These are phyloP conservation scores for Clamator glandarius DNA, from an alignment of 2,797 vertebrate species.

Conservation along the genomic window DNA sequence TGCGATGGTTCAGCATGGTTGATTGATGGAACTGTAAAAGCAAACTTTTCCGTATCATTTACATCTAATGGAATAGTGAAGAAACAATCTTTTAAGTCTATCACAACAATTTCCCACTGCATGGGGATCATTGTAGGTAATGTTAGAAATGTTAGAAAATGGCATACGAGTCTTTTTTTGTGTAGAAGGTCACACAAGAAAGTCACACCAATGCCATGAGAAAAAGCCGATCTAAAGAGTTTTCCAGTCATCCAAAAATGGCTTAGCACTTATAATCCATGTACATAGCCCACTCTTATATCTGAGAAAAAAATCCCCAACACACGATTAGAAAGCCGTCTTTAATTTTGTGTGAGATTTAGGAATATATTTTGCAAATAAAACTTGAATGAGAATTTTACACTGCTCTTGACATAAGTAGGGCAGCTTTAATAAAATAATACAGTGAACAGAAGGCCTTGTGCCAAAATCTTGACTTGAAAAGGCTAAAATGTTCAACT, in stretches of 20 bases:
- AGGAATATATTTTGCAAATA: neutral
- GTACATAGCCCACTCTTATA: neutral
- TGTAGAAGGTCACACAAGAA: neutral
- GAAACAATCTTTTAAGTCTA: too few relatives aligned
- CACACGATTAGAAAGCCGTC: neutral
- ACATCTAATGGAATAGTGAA: too few relatives aligned
- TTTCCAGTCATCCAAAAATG: neutral
- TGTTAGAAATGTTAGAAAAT: neutral
- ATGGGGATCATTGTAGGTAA: too few relatives aligned
- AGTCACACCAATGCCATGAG: neutral
- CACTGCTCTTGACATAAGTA: neutral
- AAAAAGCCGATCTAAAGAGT: neutral
- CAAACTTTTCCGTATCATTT: too few relatives aligned
- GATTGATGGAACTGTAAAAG: too few relatives aligned
- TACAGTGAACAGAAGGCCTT: neutral
- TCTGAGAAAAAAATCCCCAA: neutral
- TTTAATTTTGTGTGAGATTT: neutral
- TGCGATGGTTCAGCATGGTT: too few relatives aligned
- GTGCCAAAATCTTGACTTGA: conserved; percentile 2
- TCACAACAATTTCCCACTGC: too few relatives aligned
- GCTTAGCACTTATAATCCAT: neutral
- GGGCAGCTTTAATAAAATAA: neutral
- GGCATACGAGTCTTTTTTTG: neutral
- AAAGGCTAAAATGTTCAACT: neutral
- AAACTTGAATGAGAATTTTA: neutral